Evolutionary conservation across 1,140 invertebrate species (phyloP), one percentile per base, ranked within the genome.

Genomic region (Eriocheir sinensis): DNA sequence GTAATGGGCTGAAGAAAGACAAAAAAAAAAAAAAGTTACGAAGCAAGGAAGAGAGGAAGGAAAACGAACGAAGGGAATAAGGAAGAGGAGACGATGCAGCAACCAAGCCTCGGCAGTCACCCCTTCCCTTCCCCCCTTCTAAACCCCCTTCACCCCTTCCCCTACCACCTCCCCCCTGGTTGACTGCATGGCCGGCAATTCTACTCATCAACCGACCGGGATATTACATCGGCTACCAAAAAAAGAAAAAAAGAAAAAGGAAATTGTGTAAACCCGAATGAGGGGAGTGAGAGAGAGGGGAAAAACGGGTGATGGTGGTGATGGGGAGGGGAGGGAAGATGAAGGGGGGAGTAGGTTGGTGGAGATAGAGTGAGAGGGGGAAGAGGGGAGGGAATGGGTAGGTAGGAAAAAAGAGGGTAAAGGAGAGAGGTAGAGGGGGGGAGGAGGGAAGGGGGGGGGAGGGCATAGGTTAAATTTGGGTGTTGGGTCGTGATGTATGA

Each of bases 401-500:
- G 21, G 2, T 2, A 21, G 17, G 53, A 21, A 60, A 21, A 3
- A 27, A 21, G 27, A 72, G 27, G 60, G 21, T 21, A 21, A n/a
- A n/a, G 27, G n/a, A n/a, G 27, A 72, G 60, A n/a, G 60, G 6
- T 1, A n/a, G 21, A 4, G 60, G n/a, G 60, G 60, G n/a, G 60
- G 60, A 72, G 60, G 60, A 72, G 27, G 60, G 21, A 21, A n/a
- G n/a, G 21, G 21, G 60, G n/a, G 27, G 12, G 60, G n/a, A 12
- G 60, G 60, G 60, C n/a, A 27, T 72, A 72, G 60, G 60, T 72
- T 72, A 72, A 72, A 72, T 72, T 72, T 72, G 60, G 60, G 60
- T 72, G 60, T 72, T 72, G 60, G 60, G 60, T 3, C 21, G 60
- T 72, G 60, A 72, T 72, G n/a, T n/a, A 72, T 72, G 17, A 72